Conservation (phyloP, 2,113 vertebrate species). For the Upupa epops region DNA sequence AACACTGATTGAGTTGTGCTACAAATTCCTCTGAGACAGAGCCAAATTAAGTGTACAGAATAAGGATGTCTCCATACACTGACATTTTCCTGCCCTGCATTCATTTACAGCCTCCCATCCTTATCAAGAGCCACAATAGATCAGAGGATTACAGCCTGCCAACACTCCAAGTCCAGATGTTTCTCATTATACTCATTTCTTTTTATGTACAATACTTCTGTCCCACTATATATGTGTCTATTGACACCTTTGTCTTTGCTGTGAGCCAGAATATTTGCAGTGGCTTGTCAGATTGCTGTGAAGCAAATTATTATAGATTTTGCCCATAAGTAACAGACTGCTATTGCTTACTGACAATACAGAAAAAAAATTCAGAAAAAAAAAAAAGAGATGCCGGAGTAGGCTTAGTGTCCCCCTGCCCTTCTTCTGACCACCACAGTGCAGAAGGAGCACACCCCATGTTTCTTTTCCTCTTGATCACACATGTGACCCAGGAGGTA, state of each 20-base stretch:
- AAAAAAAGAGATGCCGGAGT: neutral
- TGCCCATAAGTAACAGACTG: neutral
- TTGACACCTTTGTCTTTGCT: neutral
- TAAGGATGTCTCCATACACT: neutral
- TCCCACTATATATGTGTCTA: neutral
- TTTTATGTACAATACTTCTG: neutral
- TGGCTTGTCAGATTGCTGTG: neutral
- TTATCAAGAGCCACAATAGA: neutral
- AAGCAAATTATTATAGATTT: neutral
- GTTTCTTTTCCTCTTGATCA: neutral
- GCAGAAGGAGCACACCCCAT: accelerated
- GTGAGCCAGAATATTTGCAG: neutral
- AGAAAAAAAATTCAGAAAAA: neutral
- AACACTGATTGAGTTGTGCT: neutral
- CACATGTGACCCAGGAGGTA: neutral
- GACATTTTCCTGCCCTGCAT: neutral
- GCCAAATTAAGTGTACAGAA: neutral
- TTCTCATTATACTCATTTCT: neutral
- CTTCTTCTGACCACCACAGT: neutral
- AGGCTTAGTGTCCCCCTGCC: neutral
- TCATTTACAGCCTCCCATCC: neutral
- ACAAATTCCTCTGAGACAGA: neutral
- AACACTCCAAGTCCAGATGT: neutral
- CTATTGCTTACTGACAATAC: neutral
- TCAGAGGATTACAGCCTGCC: neutral